Conservation (phyloP, 2,113 vertebrate species). For the Pica pica region DNA sequence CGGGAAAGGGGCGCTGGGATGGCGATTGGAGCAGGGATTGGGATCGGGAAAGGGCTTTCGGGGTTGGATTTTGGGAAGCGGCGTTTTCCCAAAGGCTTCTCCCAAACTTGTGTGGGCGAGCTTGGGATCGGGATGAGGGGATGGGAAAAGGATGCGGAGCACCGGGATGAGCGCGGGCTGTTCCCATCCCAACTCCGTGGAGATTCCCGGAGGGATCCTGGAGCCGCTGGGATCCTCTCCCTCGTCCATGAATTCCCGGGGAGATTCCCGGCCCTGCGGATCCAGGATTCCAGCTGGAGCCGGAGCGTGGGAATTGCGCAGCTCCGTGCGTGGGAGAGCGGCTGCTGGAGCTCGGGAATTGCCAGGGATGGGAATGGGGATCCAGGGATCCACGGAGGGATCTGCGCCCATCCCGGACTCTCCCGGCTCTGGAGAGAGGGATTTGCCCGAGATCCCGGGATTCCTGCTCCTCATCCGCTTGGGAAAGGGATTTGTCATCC, state of each 20-base stretch:
- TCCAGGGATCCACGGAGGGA: background rate
- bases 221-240: background rate
- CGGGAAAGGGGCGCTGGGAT: background rate
- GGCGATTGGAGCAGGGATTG: background rate
- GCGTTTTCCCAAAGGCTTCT: background rate
- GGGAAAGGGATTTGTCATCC: background rate
- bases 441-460: background rate
- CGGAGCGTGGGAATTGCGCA: background rate
- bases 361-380: background rate
- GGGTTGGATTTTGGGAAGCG: background rate
- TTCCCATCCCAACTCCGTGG: background rate
- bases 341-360: background rate
- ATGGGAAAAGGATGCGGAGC: rapidly evolving
- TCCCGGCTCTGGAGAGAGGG: background rate
- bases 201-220: background rate
- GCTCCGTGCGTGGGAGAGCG: background rate
- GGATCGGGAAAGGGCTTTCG: too few species aligned
- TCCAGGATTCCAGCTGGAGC: background rate
- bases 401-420: background rate
- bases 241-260: rapidly evolving
- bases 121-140: rapidly evolving
- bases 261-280: background rate
- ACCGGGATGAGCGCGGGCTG: background rate
- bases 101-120: background rate
- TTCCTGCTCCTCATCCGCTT: background rate